Percentiles rank a stretch among this genome's conserved stretches.
These are phyloP conservation scores for Electrophaes corylata DNA, from an alignment of 2,888 invertebrate genomes.

Conservation along the genomic window DNA sequence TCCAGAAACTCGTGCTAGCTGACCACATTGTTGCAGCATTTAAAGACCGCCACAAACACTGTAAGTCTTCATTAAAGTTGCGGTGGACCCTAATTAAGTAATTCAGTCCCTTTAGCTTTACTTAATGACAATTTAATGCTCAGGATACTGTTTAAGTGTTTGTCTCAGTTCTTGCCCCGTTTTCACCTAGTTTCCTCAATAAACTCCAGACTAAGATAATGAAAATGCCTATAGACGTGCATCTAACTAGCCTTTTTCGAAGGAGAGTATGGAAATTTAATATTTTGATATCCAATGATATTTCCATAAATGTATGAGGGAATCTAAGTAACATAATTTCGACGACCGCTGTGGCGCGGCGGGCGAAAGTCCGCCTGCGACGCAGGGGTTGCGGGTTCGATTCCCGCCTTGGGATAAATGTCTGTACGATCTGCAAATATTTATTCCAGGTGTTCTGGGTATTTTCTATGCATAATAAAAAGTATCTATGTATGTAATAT, in stretches of 20 bases:
- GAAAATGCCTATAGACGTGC: not conserved
- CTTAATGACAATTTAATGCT: slow-evolving; percentile 81
- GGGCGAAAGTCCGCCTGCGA: no score
- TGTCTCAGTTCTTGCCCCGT: slow-evolving; percentile 22
- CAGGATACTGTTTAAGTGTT: slow-evolving; percentile 42
- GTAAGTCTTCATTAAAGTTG: slow-evolving; percentile 61
- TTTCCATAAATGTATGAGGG: no score
- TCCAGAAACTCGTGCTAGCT: not conserved
- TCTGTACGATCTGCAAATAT: no score
- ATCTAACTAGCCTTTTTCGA: not conserved
- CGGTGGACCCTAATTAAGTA: slow-evolving; percentile 70
- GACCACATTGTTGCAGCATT: not conserved
- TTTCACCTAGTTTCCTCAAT: slow-evolving; percentile 24
- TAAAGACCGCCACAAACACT: slow-evolving; percentile 48
- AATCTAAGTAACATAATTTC: no score
- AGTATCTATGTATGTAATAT: no score
- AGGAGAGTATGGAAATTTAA: no score
- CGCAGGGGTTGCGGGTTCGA: no score
- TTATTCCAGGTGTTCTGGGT: no score
- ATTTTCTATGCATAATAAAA: no score
- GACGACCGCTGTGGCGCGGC: no score
- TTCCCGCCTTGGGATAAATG: no score
- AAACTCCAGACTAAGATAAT: not conserved
- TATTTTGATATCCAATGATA: no score
- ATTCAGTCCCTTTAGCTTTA: slow-evolving; percentile 66